Evolutionary conservation across 1,140 invertebrate species (phyloP).

Genomic region (Cyrtorhinus lividipennis): DNA sequence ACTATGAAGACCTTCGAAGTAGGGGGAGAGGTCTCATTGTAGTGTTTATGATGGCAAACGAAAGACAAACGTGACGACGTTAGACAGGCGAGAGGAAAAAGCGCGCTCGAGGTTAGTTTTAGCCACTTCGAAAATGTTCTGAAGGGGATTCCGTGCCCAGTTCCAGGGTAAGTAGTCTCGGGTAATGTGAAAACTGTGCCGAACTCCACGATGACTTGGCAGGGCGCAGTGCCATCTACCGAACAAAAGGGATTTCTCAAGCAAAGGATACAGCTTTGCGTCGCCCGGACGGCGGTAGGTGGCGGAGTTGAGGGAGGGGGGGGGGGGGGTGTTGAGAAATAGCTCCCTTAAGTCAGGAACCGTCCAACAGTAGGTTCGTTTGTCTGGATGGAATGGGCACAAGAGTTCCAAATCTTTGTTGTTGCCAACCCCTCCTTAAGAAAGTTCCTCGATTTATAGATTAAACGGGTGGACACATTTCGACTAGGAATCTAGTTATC

Average conservation of each 20-base stretch:
- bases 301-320: no score
- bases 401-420: not conserved
- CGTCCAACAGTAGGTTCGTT: not conserved
- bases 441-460: no score
- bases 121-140: not conserved
- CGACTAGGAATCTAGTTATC: no score
- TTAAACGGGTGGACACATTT: no score
- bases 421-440: not conserved
- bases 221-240: not conserved
- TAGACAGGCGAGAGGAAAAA: no score
- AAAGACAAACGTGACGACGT: no score
- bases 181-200: conserved; percentile 12
- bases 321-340: not conserved
- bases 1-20: no score
- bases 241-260: not conserved
- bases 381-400: not conserved
- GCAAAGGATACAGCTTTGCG: not conserved
- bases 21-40: no score
- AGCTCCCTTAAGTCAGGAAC: not conserved
- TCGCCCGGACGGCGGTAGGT: no score
- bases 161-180: no score
- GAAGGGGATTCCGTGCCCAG: not conserved
- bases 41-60: no score
- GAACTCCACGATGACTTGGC: not conserved
- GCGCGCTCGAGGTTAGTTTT: no score